Evolutionary conservation across 2,888 invertebrate species (phyloP).

Genomic region (Prostheceraeus crozeri): DNA sequence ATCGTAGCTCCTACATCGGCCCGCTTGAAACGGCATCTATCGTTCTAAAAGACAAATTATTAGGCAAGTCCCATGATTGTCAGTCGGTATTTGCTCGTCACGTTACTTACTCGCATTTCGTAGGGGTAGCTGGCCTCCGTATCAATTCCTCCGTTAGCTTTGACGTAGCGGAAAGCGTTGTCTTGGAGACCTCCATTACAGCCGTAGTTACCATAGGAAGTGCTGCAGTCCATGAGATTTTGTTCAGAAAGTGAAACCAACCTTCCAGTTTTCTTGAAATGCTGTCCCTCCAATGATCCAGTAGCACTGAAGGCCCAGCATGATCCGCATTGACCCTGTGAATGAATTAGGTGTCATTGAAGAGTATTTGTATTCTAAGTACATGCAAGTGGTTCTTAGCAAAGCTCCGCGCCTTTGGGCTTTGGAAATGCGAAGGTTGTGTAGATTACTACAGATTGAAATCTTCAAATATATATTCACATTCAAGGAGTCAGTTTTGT

Average conservation of each 20-base stretch:
- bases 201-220: slow-evolving; percentile 46
- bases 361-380: too few relatives aligned
- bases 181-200: slow-evolving; percentile 51
- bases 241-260: slow-evolving; percentile 46
- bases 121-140: slow-evolving; percentile 49
- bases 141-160: slow-evolving; percentile 43
- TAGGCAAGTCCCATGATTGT: not conserved
- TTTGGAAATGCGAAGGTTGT: too few relatives aligned
- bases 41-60: slow-evolving; percentile 40
- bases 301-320: slow-evolving; percentile 54
- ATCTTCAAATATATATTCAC: too few relatives aligned
- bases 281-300: slow-evolving; percentile 55
- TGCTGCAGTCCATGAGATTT: slow-evolving; percentile 46
- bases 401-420: too few relatives aligned
- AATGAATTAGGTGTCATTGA: too few relatives aligned
- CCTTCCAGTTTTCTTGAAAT: slow-evolving; percentile 60
- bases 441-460: too few relatives aligned
- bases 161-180: slow-evolving; percentile 49
- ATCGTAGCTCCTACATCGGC: slow-evolving; percentile 48
- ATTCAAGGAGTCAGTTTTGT: too few relatives aligned
- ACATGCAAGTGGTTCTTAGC: too few relatives aligned
- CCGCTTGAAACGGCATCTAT: slow-evolving; percentile 50
- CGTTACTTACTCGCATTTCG: slow-evolving; percentile 31
- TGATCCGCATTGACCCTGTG: slow-evolving; percentile 48
- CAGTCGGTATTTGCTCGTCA: too few relatives aligned